These are phyloP conservation scores for Planiliza haematocheilus DNA, from an alignment of 2,113 vertebrate genomes.

Conservation along the genomic window DNA sequence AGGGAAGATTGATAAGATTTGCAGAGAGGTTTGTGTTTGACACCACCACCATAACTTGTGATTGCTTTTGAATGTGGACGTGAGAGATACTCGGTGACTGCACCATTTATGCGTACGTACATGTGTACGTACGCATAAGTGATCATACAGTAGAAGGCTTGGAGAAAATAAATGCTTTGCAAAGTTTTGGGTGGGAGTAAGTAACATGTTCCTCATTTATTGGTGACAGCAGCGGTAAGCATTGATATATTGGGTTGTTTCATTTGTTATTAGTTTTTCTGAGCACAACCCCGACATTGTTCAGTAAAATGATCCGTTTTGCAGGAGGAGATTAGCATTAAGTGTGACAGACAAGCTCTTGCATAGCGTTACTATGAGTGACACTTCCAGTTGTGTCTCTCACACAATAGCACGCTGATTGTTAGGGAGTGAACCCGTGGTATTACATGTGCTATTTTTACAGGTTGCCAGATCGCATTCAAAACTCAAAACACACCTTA, in stretches of 20 bases:
- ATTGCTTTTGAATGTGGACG: slow-evolving; percentile 36
- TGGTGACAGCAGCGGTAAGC: not conserved
- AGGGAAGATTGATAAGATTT: slow-evolving; percentile 51
- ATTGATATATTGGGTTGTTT: not conserved
- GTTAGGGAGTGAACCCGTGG: not conserved
- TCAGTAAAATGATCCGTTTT: not conserved
- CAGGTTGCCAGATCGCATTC: not conserved
- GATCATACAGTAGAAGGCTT: not conserved
- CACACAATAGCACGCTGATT: not conserved
- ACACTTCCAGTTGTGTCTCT: slow-evolving; percentile 23
- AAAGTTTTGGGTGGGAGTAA: too few relatives aligned
- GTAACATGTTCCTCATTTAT: not conserved
- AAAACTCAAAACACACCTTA: too few relatives aligned
- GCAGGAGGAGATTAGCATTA: slow-evolving; percentile 9
- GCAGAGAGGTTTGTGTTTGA: slow-evolving; percentile 48
- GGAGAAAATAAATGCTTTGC: too few relatives aligned
- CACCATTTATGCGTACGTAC: slow-evolving; percentile 22
- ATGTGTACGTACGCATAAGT: too few relatives aligned
- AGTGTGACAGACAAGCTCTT: slow-evolving; percentile 18
- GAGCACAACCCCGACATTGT: slow-evolving; percentile 1
- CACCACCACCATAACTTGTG: slow-evolving; percentile 36
- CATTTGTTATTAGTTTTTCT: not conserved
- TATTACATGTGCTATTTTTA: slow-evolving; percentile 15
- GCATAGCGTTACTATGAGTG: not conserved
- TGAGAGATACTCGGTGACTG: slow-evolving; percentile 35